Evolutionary conservation across 1,140 invertebrate genomes (phyloP).

Genomic region (Elysia chlorotica): DNA sequence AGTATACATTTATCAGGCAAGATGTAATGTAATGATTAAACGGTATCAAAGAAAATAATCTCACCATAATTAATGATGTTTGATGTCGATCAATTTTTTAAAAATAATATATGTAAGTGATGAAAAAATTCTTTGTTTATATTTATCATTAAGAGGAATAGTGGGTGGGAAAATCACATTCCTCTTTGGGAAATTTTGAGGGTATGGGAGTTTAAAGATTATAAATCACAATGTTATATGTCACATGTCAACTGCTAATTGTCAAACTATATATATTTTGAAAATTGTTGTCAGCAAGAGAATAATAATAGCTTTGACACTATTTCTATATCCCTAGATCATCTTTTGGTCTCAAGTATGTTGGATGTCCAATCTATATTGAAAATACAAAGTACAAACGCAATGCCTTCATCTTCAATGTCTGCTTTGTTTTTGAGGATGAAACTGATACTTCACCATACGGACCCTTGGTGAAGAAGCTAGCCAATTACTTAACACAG

Average conservation of each 20-base stretch:
- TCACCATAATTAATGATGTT: neutral
- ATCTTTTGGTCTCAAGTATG: slow-evolving; percentile 82
- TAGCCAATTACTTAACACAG: slow-evolving; percentile 85
- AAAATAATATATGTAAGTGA: too few species aligned
- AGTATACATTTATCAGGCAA: slow-evolving; percentile 45
- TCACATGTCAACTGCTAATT: too few species aligned
- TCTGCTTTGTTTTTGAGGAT: slow-evolving; percentile 90
- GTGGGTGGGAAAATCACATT: too few species aligned
- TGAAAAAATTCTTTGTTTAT: too few species aligned
- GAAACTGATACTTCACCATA: slow-evolving; percentile 76
- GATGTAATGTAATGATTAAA: too few species aligned
- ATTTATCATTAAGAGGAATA: too few species aligned
- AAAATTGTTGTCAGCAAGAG: too few species aligned
- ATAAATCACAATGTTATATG: too few species aligned
- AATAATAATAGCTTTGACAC: too few species aligned
- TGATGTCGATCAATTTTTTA: neutral
- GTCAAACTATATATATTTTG: too few species aligned
- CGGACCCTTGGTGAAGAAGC: slow-evolving; percentile 89
- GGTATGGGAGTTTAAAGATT: too few species aligned
- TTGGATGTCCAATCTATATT: slow-evolving; percentile 91
- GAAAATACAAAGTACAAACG: slow-evolving; percentile 88
- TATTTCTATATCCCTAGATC: slow-evolving; percentile 74
- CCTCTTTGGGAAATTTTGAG: too few species aligned
- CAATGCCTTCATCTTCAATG: slow-evolving; percentile 93
- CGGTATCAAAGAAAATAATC: neutral